These are phyloP conservation scores for Zosterops lateralis DNA, from an alignment of 2,113 vertebrate species.

Conservation along the genomic window DNA sequence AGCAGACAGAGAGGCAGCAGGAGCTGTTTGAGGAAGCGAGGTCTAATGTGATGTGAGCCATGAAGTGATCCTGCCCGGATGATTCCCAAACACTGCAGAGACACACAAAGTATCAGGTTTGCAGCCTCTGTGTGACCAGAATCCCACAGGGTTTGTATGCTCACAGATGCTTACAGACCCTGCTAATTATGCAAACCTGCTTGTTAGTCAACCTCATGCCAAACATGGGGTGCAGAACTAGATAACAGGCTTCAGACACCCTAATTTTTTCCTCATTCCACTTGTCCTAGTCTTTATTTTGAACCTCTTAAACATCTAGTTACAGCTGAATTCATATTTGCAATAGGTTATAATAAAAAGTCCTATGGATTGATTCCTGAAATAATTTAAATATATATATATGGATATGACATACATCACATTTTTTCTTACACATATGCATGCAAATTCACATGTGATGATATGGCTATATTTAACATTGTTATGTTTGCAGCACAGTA, in stretches of 20 bases:
- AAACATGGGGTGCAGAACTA: background rate
- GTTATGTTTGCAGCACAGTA: background rate
- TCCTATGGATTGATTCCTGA: background rate
- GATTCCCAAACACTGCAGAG: background rate
- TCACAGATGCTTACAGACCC: background rate
- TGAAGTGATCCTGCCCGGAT: background rate
- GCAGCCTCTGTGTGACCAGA: background rate
- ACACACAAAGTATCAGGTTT: background rate
- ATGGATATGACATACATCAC: background rate
- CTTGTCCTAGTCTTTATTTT: background rate
- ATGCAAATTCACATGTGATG: background rate
- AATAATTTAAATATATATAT: background rate
- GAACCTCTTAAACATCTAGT: background rate
- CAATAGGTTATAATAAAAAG: background rate
- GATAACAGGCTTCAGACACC: background rate
- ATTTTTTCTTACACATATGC: background rate
- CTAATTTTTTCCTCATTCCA: background rate
- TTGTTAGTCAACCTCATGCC: background rate
- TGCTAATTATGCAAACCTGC: background rate
- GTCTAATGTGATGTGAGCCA: background rate
- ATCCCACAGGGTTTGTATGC: background rate
- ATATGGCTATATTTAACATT: background rate
- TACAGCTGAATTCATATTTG: background rate
- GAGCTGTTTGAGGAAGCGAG: background rate
- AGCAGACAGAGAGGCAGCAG: background rate